These are phyloP conservation scores for Terrapene triunguis DNA, from an alignment of 2,113 vertebrate species.

Conservation along the genomic window DNA sequence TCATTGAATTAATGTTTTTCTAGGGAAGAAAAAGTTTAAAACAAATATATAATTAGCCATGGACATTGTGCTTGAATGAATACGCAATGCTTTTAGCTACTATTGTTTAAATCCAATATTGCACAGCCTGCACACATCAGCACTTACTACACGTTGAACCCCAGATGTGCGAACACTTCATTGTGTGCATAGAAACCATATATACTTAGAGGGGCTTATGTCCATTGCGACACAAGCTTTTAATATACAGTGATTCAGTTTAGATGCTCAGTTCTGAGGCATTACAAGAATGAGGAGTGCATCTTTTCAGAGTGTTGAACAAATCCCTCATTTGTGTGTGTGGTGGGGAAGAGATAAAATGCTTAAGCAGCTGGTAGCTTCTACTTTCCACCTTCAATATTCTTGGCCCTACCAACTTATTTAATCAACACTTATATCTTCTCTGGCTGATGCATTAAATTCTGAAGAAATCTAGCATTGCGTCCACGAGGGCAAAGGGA, in stretches of 20 bases:
- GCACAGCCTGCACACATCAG: rapidly evolving
- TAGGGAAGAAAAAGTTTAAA: rapidly evolving
- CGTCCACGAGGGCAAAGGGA: neutral
- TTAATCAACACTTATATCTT: neutral
- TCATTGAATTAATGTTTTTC: rapidly evolving
- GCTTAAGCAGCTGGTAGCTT: neutral
- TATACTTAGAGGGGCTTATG: rapidly evolving
- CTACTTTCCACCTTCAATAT: rapidly evolving
- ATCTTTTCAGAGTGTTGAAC: rapidly evolving
- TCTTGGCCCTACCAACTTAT: neutral
- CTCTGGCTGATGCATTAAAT: rapidly evolving
- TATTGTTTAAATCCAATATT: neutral
- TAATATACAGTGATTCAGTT: neutral
- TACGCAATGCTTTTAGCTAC: neutral
- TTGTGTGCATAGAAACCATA: rapidly evolving
- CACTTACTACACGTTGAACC: neutral
- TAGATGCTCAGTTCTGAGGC: neutral
- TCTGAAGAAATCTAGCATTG: neutral
- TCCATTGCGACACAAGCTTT: neutral
- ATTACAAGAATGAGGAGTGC: rapidly evolving
- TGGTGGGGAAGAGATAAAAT: neutral
- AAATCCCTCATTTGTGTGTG: neutral
- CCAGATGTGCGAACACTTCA: rapidly evolving
- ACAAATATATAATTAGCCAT: rapidly evolving
- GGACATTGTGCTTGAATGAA: neutral